phyloP scores from a whole-genome alignment of 2,113 vertebrate genomes.

The Sciurus niger region DNA sequence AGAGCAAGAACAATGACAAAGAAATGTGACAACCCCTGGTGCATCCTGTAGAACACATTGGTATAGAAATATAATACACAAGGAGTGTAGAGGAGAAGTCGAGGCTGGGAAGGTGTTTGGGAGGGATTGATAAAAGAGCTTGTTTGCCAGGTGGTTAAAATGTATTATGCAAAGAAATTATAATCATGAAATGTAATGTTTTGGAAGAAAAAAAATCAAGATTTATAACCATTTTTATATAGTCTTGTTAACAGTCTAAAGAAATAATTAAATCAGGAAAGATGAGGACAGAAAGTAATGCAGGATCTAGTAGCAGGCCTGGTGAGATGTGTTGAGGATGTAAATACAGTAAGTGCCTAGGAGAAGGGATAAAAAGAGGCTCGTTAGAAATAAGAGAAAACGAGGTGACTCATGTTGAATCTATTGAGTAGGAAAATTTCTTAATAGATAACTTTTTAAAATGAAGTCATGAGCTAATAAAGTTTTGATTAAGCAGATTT shows the following conservation, averaged over 20 bases:
- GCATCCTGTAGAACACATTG: not conserved
- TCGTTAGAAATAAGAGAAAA: constrained; percentile 48
- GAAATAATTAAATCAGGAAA: constrained; percentile 44
- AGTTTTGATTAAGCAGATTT: constrained; percentile 69
- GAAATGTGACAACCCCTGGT: not conserved
- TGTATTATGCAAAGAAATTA: constrained; percentile 14
- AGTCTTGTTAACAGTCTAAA: not conserved
- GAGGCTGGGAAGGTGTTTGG: not conserved
- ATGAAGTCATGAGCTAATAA: constrained; percentile 59
- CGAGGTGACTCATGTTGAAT: constrained; percentile 9
- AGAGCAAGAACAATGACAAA: not conserved
- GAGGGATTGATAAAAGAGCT: not conserved
- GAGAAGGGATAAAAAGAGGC: not conserved
- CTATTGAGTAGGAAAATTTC: not conserved
- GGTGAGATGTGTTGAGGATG: not conserved
- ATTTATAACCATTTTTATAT: not conserved
- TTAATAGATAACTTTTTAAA: not conserved
- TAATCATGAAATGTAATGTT: not conserved
- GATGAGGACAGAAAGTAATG: not conserved
- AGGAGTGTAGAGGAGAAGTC: not conserved
- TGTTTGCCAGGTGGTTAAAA: not conserved
- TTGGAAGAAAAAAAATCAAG: not conserved
- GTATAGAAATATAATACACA: not conserved
- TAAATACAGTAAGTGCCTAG: not conserved
- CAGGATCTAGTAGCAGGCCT: not conserved